phyloP scores from a whole-genome alignment of 2,797 vertebrate genomes.

The Halcyon smyrnensis region DNA sequence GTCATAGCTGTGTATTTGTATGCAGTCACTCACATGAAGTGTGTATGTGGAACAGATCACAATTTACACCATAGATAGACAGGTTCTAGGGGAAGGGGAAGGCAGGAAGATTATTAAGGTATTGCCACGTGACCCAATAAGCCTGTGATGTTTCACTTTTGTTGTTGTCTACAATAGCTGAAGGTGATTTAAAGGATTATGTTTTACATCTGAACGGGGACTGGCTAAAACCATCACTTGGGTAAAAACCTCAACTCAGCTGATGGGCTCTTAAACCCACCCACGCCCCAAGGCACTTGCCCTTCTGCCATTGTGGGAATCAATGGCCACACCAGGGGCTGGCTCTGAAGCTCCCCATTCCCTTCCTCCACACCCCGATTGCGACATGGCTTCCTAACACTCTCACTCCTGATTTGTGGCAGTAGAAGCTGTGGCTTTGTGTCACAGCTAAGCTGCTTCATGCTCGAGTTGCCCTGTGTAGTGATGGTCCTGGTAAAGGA shows the following conservation, averaged over 20 bases:
- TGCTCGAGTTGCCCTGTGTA: neutral
- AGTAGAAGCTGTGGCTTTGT: neutral
- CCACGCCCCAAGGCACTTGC: neutral
- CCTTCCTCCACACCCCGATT: neutral
- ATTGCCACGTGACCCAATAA: rapidly evolving
- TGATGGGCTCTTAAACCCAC: neutral
- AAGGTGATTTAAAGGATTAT: neutral
- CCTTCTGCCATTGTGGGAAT: neutral
- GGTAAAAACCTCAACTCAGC: neutral
- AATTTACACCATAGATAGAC: neutral
- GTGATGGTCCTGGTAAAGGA: neutral
- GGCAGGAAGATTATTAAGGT: neutral
- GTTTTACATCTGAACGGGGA: neutral
- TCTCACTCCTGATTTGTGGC: neutral
- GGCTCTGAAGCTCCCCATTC: neutral
- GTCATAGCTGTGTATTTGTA: neutral
- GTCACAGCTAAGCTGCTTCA: neutral
- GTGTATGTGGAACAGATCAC: neutral
- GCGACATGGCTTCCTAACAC: neutral
- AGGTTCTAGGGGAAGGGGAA: neutral
- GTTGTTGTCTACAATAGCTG: neutral
- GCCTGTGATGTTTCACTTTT: neutral
- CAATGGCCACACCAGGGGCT: neutral
- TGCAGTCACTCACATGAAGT: neutral
- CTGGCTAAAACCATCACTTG: neutral